Percentiles rank a stretch among this genome's conserved stretches.
Conservation (phyloP, 1,140 invertebrate species). For the Phymastichus coffea region DNA sequence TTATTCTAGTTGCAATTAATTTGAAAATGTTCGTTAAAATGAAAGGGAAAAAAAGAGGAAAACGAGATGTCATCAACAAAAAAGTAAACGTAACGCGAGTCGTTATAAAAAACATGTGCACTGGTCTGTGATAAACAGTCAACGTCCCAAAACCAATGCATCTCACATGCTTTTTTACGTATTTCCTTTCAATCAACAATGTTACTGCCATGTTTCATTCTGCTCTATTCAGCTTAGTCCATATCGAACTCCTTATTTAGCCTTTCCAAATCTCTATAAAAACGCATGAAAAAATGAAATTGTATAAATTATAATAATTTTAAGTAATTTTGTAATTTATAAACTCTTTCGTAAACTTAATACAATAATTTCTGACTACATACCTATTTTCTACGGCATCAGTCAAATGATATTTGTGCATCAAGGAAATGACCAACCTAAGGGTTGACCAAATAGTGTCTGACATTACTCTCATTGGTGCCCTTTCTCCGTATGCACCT, state of each 20-base stretch:
- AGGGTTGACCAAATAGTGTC: slow-evolving; percentile 94
- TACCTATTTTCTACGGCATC: slow-evolving; percentile 72
- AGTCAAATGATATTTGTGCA: slow-evolving; percentile 80
- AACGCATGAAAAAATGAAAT: slow-evolving; percentile 23
- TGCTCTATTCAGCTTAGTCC: slow-evolving; percentile 39
- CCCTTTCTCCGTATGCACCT: slow-evolving; percentile 55
- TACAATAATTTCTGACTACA: neutral
- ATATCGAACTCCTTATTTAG: slow-evolving; percentile 68
- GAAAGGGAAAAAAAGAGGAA: no score
- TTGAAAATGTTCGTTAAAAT: no score
- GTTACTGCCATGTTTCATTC: slow-evolving; percentile 8
- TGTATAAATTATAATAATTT: neutral
- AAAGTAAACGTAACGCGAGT: slow-evolving; percentile 9
- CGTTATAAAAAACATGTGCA: slow-evolving; percentile 19
- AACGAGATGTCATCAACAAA: slow-evolving; percentile 4
- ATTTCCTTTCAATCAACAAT: slow-evolving; percentile 18
- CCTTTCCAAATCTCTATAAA: slow-evolving; percentile 62
- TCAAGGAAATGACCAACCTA: slow-evolving; percentile 83
- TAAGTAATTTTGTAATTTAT: neutral
- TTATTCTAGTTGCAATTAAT: no score
- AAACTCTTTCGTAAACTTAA: neutral
- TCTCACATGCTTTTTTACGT: slow-evolving; percentile 13
- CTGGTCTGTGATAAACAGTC: slow-evolving; percentile 21
- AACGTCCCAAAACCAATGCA: slow-evolving; percentile 19
- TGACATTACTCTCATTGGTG: slow-evolving; percentile 74